phyloP scores from a whole-genome alignment of 2,113 vertebrate genomes.

The Sinocyclocheilus anshuiensis region DNA sequence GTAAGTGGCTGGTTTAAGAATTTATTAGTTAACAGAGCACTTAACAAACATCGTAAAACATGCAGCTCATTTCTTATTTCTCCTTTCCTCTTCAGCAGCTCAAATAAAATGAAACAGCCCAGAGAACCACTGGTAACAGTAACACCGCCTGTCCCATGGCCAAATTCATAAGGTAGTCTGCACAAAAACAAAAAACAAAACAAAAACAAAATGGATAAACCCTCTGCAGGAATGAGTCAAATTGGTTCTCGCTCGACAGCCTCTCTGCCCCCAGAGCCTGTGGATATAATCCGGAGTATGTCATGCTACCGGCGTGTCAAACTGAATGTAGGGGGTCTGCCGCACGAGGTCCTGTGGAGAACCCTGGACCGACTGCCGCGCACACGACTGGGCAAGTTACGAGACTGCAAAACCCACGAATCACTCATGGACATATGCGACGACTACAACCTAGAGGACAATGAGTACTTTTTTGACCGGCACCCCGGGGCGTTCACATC shows the following conservation, averaged over 20 bases:
- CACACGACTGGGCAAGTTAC: conserved; percentile 91
- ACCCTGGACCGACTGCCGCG: conserved; percentile 94
- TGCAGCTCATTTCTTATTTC: conserved; percentile 22
- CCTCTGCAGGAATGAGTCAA: conserved; percentile 90
- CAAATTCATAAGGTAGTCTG: conserved; percentile 40
- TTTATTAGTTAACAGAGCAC: not conserved
- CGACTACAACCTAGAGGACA: conserved; percentile 96
- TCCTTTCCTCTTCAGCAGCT: conserved; percentile 71
- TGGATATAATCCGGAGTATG: conserved; percentile 93
- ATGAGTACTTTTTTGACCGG: conserved; percentile 98
- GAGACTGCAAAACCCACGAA: conserved; percentile 94
- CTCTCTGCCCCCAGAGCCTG: conserved; percentile 92
- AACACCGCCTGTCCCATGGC: conserved; percentile 44
- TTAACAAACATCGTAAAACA: conserved; percentile 31
- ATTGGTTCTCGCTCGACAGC: conserved; percentile 88
- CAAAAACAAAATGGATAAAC: conserved; percentile 73
- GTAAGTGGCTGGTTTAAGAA: not conserved
- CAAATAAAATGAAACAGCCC: conserved; percentile 82
- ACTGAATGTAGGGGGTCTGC: conserved; percentile 95
- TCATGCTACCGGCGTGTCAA: conserved; percentile 91
- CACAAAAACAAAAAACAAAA: not conserved
- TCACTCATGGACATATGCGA: conserved; percentile 94
- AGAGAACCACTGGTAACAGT: conserved; percentile 69
- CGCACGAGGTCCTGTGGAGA: conserved; percentile 96
- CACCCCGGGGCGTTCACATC: conserved; percentile 97